Evolutionary conservation across 2,113 vertebrate species (phyloP), one percentile per base, ranked within the genome.

Genomic region (Apteryx owenii): DNA sequence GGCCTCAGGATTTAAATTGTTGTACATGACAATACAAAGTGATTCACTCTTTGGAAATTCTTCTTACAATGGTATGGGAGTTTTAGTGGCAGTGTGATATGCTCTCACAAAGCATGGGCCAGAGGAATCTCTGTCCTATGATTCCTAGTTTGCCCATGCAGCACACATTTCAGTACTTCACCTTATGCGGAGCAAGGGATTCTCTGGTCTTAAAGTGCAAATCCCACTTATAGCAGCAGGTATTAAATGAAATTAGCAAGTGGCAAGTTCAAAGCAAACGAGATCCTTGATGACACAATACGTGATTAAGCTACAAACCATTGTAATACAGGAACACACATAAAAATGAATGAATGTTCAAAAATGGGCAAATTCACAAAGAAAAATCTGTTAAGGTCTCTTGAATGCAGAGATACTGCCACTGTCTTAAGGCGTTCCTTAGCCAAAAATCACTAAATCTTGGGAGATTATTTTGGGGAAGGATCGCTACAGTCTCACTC

Each of bases 181-280:
- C 12, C 82, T 46, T 62, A 56, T 36, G 44, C 46, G 90, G 36
- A 93, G 61, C 48, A 61, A 81, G 44, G 54, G 16, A 87, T 53
- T 78, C 28, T 71, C 78, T 60, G 36, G 66, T 85, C 48, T 95
- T 91, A 60, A 89, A 94, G 62, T 36, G 10, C 19, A 72, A 80
- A 62, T 89, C 36, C 48, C 46, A 90, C 38, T 72, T 72, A 33
- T 0, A 77, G 58, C 64, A 75, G 46, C 70, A 46, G 60, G 38
- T 46, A 90, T 90, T 93, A 78, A 69, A 83, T 46, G 26, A 83
- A 95, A 91, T 96, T 77, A 91, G 62, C 53, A 89, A 73, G 85
- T 80, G 71, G 71, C 22, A 73, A 95, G 15, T 83, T 96, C 62
- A 96, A 90, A 77, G 79, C 33, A 83, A 88, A 85, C 3, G 2